Base-by-base conservation (phyloP, 2,888 invertebrate genomes). In the Nemotelus nigrinus region DNA sequence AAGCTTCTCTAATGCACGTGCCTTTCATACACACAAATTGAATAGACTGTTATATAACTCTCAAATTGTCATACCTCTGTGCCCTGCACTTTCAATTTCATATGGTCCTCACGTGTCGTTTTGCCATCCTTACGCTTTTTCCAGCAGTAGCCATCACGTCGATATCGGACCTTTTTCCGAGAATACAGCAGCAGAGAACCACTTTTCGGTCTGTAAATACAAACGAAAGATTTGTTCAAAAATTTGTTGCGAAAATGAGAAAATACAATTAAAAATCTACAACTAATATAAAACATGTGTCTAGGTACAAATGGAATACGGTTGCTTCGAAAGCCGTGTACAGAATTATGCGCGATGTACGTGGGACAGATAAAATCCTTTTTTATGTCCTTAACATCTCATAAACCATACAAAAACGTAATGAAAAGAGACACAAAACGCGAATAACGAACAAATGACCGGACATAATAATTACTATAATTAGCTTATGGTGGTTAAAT, bases 11-110 rank as follows among this genome's bases (percentile, higher is more conserved):
- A 25, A 25, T 25, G 25, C 25, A 25, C 25, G 25, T 25, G 25
- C 25, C 25, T 25, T 25, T 25, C 25, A 25, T 25, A 25, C 25
- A 25, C 25, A 25, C 25, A 25, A 25, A 25, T 25, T 25, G 25
- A 25, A 25, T 25, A 25, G 25, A 25, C 25, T 0, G 25, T 25
- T 25, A 25, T 25, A 25, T 25, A 25, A 25, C 25, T 25, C 25
- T 25, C 25, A 25, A 25, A 25, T 25, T 25, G 25, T 25, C 25
- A 25, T 83, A 96, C 96, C 93, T 97, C 96, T 80, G 96, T 95
- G 83, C 97, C 96, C 89, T 97, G 96, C 85, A 98, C 98, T 91
- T 99, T 99, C 81, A 99, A 91, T 88, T 98, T 98, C 98, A 99
- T 98, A 88, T 99, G 99, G 90, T 99, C 99, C 88, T 99, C 99